Percentiles rank a stretch among this genome's conserved stretches.
These are phyloP conservation scores for Nemoura dubitans DNA, from an alignment of 2,888 invertebrate species.

Conservation along the genomic window DNA sequence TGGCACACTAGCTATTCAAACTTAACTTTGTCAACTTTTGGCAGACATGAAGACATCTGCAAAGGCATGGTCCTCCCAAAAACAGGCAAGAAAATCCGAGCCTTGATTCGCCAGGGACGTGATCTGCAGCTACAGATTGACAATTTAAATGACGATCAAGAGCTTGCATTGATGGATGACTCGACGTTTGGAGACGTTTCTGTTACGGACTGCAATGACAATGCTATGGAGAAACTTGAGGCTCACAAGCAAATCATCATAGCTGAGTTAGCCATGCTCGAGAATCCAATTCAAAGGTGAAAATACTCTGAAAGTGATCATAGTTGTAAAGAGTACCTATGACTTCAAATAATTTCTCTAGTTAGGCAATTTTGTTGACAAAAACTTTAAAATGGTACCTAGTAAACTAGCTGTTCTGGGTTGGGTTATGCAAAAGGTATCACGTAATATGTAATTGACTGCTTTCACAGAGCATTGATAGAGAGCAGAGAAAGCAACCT, in stretches of 20 bases:
- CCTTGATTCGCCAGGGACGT: not conserved
- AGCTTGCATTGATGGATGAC: not conserved
- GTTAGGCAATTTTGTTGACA: no score
- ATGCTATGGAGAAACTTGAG: not conserved
- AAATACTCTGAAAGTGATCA: no score
- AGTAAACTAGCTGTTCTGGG: no score
- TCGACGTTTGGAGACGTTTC: not conserved
- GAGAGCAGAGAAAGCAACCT: not conserved
- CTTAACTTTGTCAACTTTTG: not conserved
- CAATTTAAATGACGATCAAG: not conserved
- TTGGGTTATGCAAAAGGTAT: no score
- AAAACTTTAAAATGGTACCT: no score
- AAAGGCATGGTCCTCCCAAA: not conserved
- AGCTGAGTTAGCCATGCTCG: not conserved
- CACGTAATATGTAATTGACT: no score
- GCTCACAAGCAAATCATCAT: not conserved
- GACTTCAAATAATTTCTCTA: no score
- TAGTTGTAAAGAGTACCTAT: no score
- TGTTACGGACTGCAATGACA: not conserved
- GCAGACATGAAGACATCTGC: not conserved
- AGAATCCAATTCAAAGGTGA: not conserved
- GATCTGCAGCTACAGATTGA: not conserved
- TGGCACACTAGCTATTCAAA: no score
- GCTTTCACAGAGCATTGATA: not conserved
- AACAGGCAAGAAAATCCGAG: not conserved